Evolutionary conservation across 2,113 vertebrate genomes (phyloP), one percentile per base, ranked within the genome.

Genomic region (Beaufortia kweichowensis): DNA sequence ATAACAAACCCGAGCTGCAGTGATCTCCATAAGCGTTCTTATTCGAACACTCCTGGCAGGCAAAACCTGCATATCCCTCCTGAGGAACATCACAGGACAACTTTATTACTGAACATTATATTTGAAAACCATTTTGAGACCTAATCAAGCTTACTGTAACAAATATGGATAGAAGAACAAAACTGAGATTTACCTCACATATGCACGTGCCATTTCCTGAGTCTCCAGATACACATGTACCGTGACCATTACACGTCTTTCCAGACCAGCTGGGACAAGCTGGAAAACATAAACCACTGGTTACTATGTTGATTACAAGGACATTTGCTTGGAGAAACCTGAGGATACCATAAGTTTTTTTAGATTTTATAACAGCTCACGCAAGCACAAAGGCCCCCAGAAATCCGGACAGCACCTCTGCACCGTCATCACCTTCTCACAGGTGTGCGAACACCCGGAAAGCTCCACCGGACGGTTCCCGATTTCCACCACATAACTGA

Each of bases 161-260:
- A 29, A 1, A 50, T 46, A 61, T 7, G 4, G 21, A 3, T 50
- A 4, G 43, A 43, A 23, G 8, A 31, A n/a, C n/a, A n/a, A 7
- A 41, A 43, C 64, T 12, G n/a, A 39, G 4, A 2, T 9, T 60
- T 74, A 97, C 97, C 83, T 96, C 84, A 86, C 96, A 99, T 76
- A 92, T 56, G 19, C 97, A 98, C 77, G 93, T 98, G 63, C 97
- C 97, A 0, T 98, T 98, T 39, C 89, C 92, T 0, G 76, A 24
- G 0, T 91, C 85, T 24, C 95, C 96, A 17, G 95, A 94, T 84
- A 91, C n/a, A 78, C 97, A 99, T 5, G 59, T 91, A 4, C 97
- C 96, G 0, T 90, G 93, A 80, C 91, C 88, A 46, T 55, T 95
- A 82, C 97, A 99, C 1, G 91, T 87, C 43, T 86, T 94, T 46